These are phyloP conservation scores for Peromyscus aztecus DNA, from an alignment of 2,797 vertebrate species.

Conservation along the genomic window DNA sequence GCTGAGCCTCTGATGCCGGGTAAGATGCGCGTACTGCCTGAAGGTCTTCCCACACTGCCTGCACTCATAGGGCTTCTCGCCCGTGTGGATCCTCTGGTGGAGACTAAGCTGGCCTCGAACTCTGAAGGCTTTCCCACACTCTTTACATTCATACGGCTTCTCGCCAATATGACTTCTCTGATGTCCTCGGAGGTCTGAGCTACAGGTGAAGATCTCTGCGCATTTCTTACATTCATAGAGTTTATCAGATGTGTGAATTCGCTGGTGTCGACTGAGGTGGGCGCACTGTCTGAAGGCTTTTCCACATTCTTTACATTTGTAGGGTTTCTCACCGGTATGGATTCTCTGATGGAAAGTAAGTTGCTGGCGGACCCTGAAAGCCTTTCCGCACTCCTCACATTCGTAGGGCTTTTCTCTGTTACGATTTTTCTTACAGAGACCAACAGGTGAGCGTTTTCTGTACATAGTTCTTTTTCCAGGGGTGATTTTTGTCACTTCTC, in stretches of 20 bases:
- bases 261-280: constrained; percentile 81
- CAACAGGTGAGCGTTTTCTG: constrained; percentile 61
- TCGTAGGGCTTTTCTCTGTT: constrained; percentile 78
- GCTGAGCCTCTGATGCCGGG: constrained; percentile 78
- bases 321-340: constrained; percentile 81
- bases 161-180: constrained; percentile 78
- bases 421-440: constrained; percentile 60
- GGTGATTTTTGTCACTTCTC: constrained; percentile 25
- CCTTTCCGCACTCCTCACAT: constrained; percentile 78
- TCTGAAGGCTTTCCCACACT: constrained; percentile 80
- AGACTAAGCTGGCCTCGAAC: constrained; percentile 69
- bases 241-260: constrained; percentile 79
- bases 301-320: constrained; percentile 79
- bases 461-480: constrained; percentile 62
- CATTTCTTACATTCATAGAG: constrained; percentile 81
- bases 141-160: constrained; percentile 74
- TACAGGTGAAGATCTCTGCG: constrained; percentile 76
- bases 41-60: constrained; percentile 82
- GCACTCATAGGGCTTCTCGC: constrained; percentile 80
- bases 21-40: constrained; percentile 77
- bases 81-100: constrained; percentile 76
- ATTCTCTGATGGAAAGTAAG: constrained; percentile 83
- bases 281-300: constrained; percentile 81
- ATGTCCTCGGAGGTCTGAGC: constrained; percentile 77
- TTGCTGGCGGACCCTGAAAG: constrained; percentile 79